Percentiles rank a stretch among this genome's conserved stretches.
These are phyloP conservation scores for Anolis carolinensis DNA, from an alignment of 2,113 vertebrate species.

Conservation along the genomic window DNA sequence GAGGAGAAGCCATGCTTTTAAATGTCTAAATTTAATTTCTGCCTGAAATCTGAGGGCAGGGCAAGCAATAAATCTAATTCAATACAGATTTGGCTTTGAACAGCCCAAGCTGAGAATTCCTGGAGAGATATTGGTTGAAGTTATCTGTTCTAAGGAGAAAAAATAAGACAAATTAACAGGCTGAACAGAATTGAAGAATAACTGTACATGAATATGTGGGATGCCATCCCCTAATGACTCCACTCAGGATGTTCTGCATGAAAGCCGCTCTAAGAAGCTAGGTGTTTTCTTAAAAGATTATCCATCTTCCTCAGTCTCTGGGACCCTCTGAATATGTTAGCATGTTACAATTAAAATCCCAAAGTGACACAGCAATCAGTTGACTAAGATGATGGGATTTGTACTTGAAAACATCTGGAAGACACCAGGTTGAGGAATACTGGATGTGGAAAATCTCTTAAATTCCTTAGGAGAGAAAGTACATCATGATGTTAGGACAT, in stretches of 20 bases:
- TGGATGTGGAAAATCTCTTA: neutral
- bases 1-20: neutral
- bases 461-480: accelerated
- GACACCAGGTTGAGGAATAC: neutral
- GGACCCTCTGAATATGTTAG: neutral
- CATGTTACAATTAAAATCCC: neutral
- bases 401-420: neutral
- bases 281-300: conserved; percentile 14
- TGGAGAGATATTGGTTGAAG: conserved; percentile 3
- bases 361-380: neutral
- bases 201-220: conserved; percentile 1
- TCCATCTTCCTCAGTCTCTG: too few species aligned
- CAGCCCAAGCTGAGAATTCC: conserved; percentile 21
- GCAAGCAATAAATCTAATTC: conserved; percentile 30
- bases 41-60: conserved; percentile 16
- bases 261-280: neutral
- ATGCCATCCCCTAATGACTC: neutral
- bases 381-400: neutral
- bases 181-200: neutral
- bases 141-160: neutral
- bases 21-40: conserved; percentile 10
- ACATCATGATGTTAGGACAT: neutral
- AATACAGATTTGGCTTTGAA: conserved; percentile 17
- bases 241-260: neutral
- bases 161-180: neutral